Evolutionary conservation across 2,113 vertebrate species (phyloP), one percentile per base, ranked within the genome.

Genomic region (Proteles cristata): DNA sequence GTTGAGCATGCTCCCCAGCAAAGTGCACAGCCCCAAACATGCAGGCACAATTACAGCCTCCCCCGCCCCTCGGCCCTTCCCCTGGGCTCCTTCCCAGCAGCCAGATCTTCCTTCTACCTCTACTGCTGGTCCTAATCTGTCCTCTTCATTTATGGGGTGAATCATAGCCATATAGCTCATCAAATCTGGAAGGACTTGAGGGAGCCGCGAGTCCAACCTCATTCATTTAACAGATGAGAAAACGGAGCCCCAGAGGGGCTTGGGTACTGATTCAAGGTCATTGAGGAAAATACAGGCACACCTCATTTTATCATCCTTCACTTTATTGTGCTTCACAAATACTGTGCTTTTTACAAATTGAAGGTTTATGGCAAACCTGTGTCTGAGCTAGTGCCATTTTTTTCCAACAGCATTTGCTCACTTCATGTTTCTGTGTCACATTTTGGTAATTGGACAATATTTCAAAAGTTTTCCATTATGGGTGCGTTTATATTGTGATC

Each of bases 161-260:
- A 69, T 93, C 93, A 90, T 53, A 79, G 50, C 84, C 68, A 33
- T 33, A 66, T 14, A 73, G 73, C 53, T 93, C 80, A 50, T 82
- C 88, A 90, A 23, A 84, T 66, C 90, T 81, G 69, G 58, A 83
- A 87, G 73, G 28, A 84, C 35, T 53, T 79, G 58, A 6, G 68
- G 82, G 80, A 96, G 85, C 28, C 53, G 50, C 25, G 48, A 53
- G 82, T 91, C 76, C 69, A 79, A 71, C 68, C 74, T 94, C 10
- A 4, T 83, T 94, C 69, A 21, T 89, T 92, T 82, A 94, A n/a
- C 43, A 90, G 68, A 69, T 61, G 92, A 96, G 85, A 73, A 94
- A 96, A 76, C 50, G 58, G 77, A 80, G 19, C 94, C 25, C 15
- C 14, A 6, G 58, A 74, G 91, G 76, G 48, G 33, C 45, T 12